These are phyloP conservation scores for Lampris megalopsis DNA, from an alignment of 2,113 vertebrate genomes.

Conservation along the genomic window DNA sequence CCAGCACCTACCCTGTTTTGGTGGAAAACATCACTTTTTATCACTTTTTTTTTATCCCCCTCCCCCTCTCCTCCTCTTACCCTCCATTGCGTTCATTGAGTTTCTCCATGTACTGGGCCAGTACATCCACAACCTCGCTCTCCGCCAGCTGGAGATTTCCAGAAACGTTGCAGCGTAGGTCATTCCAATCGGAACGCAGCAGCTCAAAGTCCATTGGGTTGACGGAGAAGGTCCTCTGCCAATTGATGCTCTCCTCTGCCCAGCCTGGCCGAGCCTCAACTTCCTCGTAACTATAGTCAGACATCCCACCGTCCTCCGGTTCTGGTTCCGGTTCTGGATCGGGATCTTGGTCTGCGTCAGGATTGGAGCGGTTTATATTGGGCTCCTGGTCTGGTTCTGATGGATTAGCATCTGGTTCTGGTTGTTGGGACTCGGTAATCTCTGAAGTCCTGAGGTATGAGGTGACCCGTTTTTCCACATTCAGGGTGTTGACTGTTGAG, in stretches of 20 bases:
- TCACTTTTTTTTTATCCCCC: background rate
- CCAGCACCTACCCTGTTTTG: no score
- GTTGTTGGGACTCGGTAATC: slow-evolving; percentile 80
- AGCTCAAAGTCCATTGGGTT: slow-evolving; percentile 95
- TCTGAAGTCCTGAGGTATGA: slow-evolving; percentile 89
- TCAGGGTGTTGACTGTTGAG: background rate
- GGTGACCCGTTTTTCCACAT: slow-evolving; percentile 73
- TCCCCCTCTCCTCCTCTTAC: slow-evolving; percentile 72
- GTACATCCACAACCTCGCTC: slow-evolving; percentile 93
- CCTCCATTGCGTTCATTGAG: slow-evolving; percentile 92
- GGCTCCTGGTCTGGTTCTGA: slow-evolving; percentile 59
- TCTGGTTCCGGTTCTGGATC: slow-evolving; percentile 69
- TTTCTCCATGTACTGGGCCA: slow-evolving; percentile 97
- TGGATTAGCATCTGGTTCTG: slow-evolving; percentile 72
- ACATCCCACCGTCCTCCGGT: slow-evolving; percentile 86
- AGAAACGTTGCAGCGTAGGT: slow-evolving; percentile 96
- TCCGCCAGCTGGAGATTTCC: slow-evolving; percentile 96
- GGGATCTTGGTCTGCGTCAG: slow-evolving; percentile 65
- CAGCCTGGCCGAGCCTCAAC: slow-evolving; percentile 86
- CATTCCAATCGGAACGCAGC: slow-evolving; percentile 98
- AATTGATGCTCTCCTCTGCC: slow-evolving; percentile 95
- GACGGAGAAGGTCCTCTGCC: slow-evolving; percentile 97
- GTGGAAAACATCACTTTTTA: background rate
- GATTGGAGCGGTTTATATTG: slow-evolving; percentile 64
- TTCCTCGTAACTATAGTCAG: slow-evolving; percentile 92